A percentile compares a stretch with the other conserved stretches of the same genome.
Conservation (phyloP, 2,797 vertebrate species). For the Cynopterus sphinx region DNA sequence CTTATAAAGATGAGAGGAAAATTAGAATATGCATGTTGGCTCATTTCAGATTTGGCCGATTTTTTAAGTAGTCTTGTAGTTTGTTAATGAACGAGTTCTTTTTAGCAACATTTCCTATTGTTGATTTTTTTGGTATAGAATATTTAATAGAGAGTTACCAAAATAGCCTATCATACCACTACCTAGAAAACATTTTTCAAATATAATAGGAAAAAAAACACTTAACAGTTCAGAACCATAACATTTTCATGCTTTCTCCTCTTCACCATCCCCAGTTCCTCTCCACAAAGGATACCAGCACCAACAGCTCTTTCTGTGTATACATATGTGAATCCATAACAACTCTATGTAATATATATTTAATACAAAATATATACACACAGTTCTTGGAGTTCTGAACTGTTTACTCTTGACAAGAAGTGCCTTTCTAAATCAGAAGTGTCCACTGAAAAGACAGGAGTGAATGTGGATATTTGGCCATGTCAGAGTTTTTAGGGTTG, state of each 20-base stretch:
- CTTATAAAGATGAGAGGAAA: not conserved
- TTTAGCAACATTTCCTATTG: conserved; percentile 28
- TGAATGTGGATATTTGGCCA: not conserved
- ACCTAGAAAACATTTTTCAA: conserved; percentile 43
- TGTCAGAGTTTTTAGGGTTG: not conserved
- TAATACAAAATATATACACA: not conserved
- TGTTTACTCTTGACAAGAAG: not conserved
- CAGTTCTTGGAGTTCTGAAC: not conserved
- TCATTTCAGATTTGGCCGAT: not conserved
- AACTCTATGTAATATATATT: not conserved
- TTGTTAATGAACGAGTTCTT: conserved; percentile 28
- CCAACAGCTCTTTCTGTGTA: not conserved
- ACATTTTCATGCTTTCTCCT: not conserved
- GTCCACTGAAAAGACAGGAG: not conserved
- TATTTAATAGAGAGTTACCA: not conserved
- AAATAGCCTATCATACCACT: not conserved
- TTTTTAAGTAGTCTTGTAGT: conserved; percentile 29
- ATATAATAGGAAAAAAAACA: not conserved
- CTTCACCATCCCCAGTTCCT: not conserved
- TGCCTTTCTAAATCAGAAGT: conserved; percentile 20
- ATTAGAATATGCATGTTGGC: not conserved
- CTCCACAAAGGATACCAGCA: not conserved
- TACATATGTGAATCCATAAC: not conserved
- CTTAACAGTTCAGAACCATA: not conserved
- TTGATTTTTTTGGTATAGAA: conserved; percentile 34